phyloP scores from a whole-genome alignment of 2,888 invertebrate species.

The Minunthozetes semirufus region DNA sequence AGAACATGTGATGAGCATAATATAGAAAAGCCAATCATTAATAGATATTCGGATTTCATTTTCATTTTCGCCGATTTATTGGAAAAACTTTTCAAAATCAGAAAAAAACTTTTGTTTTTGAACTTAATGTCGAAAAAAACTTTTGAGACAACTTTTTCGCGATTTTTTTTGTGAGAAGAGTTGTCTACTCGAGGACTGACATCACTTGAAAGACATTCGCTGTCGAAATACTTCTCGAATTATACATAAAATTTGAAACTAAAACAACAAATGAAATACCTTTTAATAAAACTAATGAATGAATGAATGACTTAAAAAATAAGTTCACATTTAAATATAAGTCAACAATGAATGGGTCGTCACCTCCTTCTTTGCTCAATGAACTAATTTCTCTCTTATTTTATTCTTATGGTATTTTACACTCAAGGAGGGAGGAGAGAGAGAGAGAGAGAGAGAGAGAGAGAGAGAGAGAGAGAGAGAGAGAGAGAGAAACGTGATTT shows the following conservation, averaged over 20 bases:
- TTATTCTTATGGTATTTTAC: too few relatives aligned
- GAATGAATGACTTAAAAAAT: slow-evolving; percentile 2
- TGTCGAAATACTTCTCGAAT: too few relatives aligned
- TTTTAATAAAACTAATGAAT: not conserved
- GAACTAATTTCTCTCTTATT: slow-evolving; percentile 13
- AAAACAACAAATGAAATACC: too few relatives aligned
- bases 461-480: too few relatives aligned
- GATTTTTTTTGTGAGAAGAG: not conserved
- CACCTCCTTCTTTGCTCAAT: slow-evolving; percentile 14
- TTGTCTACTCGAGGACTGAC: too few relatives aligned
- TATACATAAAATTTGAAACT: too few relatives aligned
- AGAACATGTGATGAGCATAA: not conserved
- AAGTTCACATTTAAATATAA: slow-evolving; percentile 3
- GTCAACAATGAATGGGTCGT: not conserved
- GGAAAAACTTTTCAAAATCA: not conserved
- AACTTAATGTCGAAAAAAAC: not conserved
- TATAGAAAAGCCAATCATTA: not conserved
- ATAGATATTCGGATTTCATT: not conserved
- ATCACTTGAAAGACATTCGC: too few relatives aligned
- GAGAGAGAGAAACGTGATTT: too few relatives aligned
- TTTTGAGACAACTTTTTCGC: not conserved
- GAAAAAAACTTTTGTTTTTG: not conserved
- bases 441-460: too few relatives aligned
- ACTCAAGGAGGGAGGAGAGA: too few relatives aligned
- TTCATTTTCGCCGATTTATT: not conserved